Conservation (phyloP, 1,140 invertebrate genomes). For the Drosophila insularis region DNA sequence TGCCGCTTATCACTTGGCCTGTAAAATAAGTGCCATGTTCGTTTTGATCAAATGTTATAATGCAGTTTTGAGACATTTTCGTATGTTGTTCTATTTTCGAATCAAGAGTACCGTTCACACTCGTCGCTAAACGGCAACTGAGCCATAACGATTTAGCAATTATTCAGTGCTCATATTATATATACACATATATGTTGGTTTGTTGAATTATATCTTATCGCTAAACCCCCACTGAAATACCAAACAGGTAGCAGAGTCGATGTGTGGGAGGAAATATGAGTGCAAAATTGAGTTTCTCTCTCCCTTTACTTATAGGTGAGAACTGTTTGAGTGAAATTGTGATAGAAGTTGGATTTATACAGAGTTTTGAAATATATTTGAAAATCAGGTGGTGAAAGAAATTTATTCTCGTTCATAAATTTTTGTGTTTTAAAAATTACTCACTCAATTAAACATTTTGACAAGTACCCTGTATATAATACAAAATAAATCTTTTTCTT, state of each 20-base stretch:
- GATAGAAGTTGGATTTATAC: background rate
- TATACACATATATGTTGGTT: slow-evolving; percentile 16
- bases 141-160: slow-evolving; percentile 1
- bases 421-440: too few relatives aligned
- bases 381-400: too few relatives aligned
- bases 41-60: slow-evolving; percentile 84
- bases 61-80: slow-evolving; percentile 77
- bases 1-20: slow-evolving; percentile 83
- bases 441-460: background rate
- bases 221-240: background rate
- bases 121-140: slow-evolving; percentile 53
- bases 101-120: slow-evolving; percentile 38
- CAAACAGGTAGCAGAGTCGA: background rate
- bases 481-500: slow-evolving; percentile 25
- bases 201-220: slow-evolving; percentile 51
- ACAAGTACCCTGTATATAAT: background rate
- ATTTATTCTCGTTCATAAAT: too few relatives aligned
- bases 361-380: too few relatives aligned
- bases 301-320: background rate
- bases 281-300: background rate
- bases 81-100: background rate
- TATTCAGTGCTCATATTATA: slow-evolving; percentile 21
- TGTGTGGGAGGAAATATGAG: background rate
- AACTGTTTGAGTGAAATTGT: background rate
- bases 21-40: slow-evolving; percentile 83